Percentiles rank a stretch among this genome's conserved stretches.
Conservation (phyloP, 2,113 vertebrate species). For the Spheniscus mendiculus region DNA sequence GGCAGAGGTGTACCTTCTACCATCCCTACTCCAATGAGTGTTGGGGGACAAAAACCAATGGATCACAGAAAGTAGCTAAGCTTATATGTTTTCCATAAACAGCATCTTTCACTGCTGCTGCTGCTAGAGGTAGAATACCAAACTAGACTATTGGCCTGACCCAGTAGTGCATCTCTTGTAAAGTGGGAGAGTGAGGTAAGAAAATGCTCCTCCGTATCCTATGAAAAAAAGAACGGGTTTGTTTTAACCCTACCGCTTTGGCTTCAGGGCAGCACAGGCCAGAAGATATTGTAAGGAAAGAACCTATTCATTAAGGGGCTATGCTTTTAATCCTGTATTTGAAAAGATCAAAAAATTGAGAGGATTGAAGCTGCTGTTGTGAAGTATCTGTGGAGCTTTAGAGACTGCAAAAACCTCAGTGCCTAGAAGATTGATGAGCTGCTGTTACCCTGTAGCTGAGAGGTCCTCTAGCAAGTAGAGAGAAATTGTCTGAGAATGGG, state of each 20-base stretch:
- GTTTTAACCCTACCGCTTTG: neutral
- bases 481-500: neutral
- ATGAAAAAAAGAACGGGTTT: neutral
- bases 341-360: neutral
- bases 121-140: neutral
- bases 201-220: neutral
- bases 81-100: neutral
- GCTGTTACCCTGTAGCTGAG: neutral
- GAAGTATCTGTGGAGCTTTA: neutral
- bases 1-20: neutral
- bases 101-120: neutral
- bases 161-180: neutral
- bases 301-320: neutral
- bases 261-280: neutral
- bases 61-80: neutral
- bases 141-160: neutral
- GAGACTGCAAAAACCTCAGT: neutral
- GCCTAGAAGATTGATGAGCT: neutral
- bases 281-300: neutral
- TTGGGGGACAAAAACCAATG: neutral
- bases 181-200: neutral
- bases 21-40: neutral
- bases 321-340: neutral
- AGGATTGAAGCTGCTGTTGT: neutral
- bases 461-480: neutral